These are phyloP conservation scores for Sinocyclocheilus rhinocerous DNA, from an alignment of 2,113 vertebrate species.

Conservation along the genomic window DNA sequence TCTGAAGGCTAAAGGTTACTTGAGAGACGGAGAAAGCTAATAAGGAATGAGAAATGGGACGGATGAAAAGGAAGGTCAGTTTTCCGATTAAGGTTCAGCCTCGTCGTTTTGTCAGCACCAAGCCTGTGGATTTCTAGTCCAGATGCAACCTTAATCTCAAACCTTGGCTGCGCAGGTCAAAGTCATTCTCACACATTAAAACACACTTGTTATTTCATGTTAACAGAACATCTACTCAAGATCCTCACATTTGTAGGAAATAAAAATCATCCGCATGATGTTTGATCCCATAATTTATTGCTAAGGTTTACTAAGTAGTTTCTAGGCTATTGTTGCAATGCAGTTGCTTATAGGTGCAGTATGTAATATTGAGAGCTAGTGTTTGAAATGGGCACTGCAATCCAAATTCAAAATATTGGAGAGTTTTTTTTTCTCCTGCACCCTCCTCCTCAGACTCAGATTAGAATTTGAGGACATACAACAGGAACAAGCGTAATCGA, in stretches of 20 bases:
- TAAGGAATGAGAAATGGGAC: conserved; percentile 13
- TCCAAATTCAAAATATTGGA: too few relatives aligned
- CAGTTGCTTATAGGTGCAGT: too few relatives aligned
- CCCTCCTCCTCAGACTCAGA: too few relatives aligned
- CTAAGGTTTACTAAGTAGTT: too few relatives aligned
- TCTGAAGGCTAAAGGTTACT: conserved; percentile 31
- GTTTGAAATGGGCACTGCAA: too few relatives aligned
- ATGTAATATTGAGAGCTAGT: too few relatives aligned
- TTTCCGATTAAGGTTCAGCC: conserved; percentile 49
- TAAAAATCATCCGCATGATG: background rate
- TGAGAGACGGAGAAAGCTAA: conserved; percentile 28
- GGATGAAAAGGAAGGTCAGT: conserved; percentile 35
- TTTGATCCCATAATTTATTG: background rate
- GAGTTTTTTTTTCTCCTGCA: too few relatives aligned
- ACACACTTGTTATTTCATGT: conserved; percentile 18
- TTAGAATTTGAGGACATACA: too few relatives aligned
- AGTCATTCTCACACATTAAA: conserved; percentile 20
- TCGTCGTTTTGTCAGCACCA: conserved; percentile 4
- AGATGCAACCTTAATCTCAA: background rate
- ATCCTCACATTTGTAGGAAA: background rate
- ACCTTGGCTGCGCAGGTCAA: conserved; percentile 19
- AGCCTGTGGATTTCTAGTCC: conserved; percentile 33
- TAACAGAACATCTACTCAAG: background rate
- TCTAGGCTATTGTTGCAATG: too few relatives aligned
- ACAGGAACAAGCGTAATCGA: too few relatives aligned